Evolutionary conservation across 1,140 invertebrate species (phyloP).

Genomic region (Panagrolaimus sp.): DNA sequence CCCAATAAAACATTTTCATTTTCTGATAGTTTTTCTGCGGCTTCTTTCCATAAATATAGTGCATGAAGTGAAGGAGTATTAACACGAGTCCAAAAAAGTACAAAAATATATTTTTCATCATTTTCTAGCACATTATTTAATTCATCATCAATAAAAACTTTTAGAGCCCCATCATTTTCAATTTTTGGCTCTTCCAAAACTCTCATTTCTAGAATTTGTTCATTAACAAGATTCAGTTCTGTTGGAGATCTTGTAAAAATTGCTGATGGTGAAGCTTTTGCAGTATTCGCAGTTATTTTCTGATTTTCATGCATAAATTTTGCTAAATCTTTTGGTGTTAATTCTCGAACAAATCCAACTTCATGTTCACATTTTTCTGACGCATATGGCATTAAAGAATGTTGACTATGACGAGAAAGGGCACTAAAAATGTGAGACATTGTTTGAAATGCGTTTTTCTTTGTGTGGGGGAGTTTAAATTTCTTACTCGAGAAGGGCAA

Average conservation of each 20-base stretch:
- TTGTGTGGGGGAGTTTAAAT: too few relatives aligned
- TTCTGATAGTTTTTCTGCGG: slow-evolving; percentile 10
- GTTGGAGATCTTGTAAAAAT: slow-evolving; percentile 39
- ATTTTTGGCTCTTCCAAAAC: slow-evolving; percentile 3
- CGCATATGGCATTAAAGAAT: slow-evolving; percentile 32
- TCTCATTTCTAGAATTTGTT: slow-evolving; percentile 27
- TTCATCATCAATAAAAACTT: slow-evolving; percentile 21
- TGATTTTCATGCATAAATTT: slow-evolving; percentile 34
- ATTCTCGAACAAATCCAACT: slow-evolving; percentile 41
- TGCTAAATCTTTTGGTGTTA: slow-evolving; percentile 29
- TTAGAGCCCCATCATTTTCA: slow-evolving; percentile 8
- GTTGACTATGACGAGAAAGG: slow-evolving; percentile 31
- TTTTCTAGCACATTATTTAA: slow-evolving; percentile 23
- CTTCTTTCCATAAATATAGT: slow-evolving; percentile 26
- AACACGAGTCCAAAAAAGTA: slow-evolving; percentile 35
- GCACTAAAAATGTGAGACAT: slow-evolving; percentile 36
- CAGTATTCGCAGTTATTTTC: not conserved
- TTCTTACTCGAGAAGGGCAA: slow-evolving; percentile 16
- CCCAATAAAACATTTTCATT: slow-evolving; percentile 24
- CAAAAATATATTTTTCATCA: slow-evolving; percentile 25
- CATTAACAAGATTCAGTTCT: slow-evolving; percentile 35
- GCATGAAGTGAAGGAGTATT: slow-evolving; percentile 32
- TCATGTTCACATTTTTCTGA: slow-evolving; percentile 22
- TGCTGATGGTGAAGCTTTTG: slow-evolving; percentile 19
- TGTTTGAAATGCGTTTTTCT: not conserved